Percentiles rank a stretch among this genome's conserved stretches.
Conservation (phyloP, 2,113 vertebrate genomes). For the Seriola rivoliana region DNA sequence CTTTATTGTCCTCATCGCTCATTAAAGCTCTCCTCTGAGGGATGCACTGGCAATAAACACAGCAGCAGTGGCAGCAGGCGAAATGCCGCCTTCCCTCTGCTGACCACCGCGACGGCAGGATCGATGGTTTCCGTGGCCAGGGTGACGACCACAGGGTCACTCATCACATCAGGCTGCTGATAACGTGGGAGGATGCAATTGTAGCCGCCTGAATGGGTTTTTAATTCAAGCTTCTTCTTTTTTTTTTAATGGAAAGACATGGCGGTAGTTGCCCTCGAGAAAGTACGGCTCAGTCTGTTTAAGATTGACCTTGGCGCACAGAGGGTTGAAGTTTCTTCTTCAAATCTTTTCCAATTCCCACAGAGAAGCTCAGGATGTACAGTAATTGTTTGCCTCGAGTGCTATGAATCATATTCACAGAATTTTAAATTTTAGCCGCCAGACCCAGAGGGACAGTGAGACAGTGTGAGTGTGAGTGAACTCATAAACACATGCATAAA, state of each 20-base stretch:
- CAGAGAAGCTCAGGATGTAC: constrained; percentile 49
- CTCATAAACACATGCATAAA: constrained; percentile 14
- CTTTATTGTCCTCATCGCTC: constrained; percentile 75
- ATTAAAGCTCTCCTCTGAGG: constrained; percentile 73
- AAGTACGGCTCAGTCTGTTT: constrained; percentile 39
- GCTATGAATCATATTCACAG: constrained; percentile 19
- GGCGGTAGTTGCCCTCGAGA: constrained; percentile 52
- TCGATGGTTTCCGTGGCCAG: constrained; percentile 58
- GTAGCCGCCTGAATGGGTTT: constrained; percentile 64
- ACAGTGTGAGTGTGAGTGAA: constrained; percentile 15
- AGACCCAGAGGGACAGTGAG: constrained; percentile 11
- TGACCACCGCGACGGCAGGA: constrained; percentile 41
- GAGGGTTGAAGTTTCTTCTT: constrained; percentile 44
- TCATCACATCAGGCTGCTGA: constrained; percentile 67
- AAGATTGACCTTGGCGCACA: constrained; percentile 57
- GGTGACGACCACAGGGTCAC: constrained; percentile 71
- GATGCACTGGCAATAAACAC: constrained; percentile 59
- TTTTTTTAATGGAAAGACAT: constrained; percentile 64
- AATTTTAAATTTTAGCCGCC: constrained; percentile 32
- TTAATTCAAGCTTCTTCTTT: constrained; percentile 65
- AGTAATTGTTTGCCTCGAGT: constrained; percentile 53
- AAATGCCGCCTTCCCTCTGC: constrained; percentile 11
- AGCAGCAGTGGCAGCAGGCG: constrained; percentile 27
- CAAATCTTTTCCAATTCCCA: constrained; percentile 34
- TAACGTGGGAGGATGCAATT: constrained; percentile 69